Conservation (phyloP, 2,888 invertebrate genomes). For the Drosophila macrospina region DNA sequence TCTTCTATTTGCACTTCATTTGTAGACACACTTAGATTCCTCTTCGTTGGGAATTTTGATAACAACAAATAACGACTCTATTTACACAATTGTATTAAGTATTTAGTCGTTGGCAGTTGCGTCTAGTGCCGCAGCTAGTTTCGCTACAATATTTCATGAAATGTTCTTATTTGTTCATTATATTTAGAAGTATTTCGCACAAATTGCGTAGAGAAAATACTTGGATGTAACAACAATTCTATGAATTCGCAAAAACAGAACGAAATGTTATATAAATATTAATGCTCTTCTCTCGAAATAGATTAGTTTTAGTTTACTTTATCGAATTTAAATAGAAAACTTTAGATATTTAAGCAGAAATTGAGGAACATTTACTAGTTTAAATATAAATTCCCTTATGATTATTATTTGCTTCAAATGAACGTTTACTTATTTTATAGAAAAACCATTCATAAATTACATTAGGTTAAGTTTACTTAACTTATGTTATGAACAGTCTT, state of each 20-base stretch:
- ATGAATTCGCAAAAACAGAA: neutral
- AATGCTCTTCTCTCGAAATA: no score
- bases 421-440: no score
- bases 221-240: neutral
- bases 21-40: constrained; percentile 34
- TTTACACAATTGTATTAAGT: constrained; percentile 70
- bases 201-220: constrained; percentile 35
- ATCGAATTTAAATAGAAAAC: no score
- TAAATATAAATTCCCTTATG: no score
- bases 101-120: constrained; percentile 39
- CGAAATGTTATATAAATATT: no score
- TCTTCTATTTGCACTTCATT: constrained; percentile 38
- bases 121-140: constrained; percentile 26
- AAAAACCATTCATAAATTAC: no score
- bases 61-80: constrained; percentile 40
- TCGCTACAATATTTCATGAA: constrained; percentile 15
- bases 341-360: no score
- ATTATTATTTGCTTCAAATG: no score
- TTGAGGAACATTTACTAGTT: no score
- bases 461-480: no score
- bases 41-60: constrained; percentile 24
- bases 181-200: constrained; percentile 32
- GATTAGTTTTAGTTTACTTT: no score
- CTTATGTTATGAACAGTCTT: constrained; percentile 20
- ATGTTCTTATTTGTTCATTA: constrained; percentile 47